Base-by-base conservation (phyloP, 1,140 invertebrate species). In the Leptinotarsa defecta region DNA sequence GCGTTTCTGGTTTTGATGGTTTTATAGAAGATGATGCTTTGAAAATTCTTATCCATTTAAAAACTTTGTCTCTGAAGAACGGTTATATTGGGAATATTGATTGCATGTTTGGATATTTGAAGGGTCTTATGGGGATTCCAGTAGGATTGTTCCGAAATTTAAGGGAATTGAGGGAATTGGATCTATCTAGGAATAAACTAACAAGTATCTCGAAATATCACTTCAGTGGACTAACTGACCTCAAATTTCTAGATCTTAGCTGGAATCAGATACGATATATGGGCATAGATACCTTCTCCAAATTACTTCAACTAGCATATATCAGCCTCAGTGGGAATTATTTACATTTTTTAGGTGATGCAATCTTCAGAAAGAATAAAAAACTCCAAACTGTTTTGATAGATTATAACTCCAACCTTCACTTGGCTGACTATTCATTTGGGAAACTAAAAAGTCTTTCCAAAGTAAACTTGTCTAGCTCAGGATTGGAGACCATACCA, bases 221-320 rank as follows among this genome's bases (percentile, higher is more conserved):
- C 11, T 79, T 81, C 67, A 24, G 6, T 13, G 68, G 63, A n/a
- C 63, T 79, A 15, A 61, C 61, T 19, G 65, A 75, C 20, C 43
- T 81, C 8, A 24, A 73, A 52, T 61, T 77, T 13, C 43, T 79
- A 24, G 74, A 79, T 34, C 48, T 79, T 34, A 75, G 76, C 17
- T 34, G 6, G 6, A 73, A 73, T 15, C 3, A 43, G 48, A 73
- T 73, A 6, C 22, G 15, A 57, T 13, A 17, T 20, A 62, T 73
- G 43, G 71, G 63, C 13, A 17, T 11, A 27, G 57, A 73, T 27
- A 64, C 17, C 27, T 73, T 73, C 43, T 43, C 61, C n/a, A 57
- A 73, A 17, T 57, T 80, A 15, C 63, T 5, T 3, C 20, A 73
- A 6, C 22, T 80, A 61, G 6, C 27, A 13, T 22, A 27, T 2